Conservation (phyloP, 2,113 vertebrate genomes). For the Platysteira castanea region DNA sequence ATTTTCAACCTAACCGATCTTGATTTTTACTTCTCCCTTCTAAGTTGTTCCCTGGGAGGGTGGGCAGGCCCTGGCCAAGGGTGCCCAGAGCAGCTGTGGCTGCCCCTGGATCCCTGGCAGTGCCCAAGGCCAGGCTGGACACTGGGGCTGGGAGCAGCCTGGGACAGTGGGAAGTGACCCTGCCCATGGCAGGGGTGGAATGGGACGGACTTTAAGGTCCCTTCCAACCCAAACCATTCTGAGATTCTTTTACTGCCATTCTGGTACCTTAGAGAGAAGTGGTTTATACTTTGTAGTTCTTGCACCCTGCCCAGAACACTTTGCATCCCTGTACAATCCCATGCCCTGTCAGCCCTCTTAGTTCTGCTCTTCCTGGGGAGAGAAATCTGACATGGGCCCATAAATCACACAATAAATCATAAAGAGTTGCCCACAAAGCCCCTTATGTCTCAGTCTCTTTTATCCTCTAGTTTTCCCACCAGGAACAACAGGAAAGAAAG, state of each 20-base stretch:
- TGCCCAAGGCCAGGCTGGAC: background rate
- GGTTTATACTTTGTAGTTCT: background rate
- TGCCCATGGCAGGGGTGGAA: background rate
- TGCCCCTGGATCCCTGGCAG: background rate
- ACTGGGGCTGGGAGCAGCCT: accelerated
- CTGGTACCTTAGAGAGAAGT: background rate
- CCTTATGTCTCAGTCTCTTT: background rate
- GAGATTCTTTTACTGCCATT: background rate
- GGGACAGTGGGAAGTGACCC: background rate
- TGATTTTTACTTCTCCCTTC: background rate
- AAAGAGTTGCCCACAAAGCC: background rate
- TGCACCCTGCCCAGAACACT: background rate
- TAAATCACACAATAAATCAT: background rate
- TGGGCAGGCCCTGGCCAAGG: background rate
- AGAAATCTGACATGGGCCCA: background rate
- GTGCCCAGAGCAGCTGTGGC: background rate
- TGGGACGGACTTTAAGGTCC: accelerated
- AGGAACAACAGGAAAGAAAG: background rate
- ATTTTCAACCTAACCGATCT: background rate
- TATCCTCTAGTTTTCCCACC: background rate
- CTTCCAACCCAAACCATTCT: background rate
- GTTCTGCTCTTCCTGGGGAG: background rate
- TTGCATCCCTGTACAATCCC: background rate
- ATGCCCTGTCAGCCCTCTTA: background rate
- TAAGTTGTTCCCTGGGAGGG: accelerated